A percentile compares a stretch with the other conserved stretches of the same genome.
Conservation (phyloP, 1,140 invertebrate genomes). For the Laupala kohalensis region DNA sequence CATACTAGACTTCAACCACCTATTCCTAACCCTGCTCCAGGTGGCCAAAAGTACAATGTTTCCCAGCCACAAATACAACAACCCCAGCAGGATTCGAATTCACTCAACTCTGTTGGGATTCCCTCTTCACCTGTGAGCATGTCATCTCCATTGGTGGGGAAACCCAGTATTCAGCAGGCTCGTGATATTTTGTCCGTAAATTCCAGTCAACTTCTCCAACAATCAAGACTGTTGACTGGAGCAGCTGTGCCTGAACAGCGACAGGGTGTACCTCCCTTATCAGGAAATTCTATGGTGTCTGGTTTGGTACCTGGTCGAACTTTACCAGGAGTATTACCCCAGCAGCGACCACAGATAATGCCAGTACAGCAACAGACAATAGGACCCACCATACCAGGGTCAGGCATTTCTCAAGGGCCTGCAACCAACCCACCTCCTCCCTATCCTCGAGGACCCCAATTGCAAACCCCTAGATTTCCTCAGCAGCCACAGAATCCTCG, state of each 20-base stretch:
- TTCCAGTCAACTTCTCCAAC: neutral
- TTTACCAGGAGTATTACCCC: neutral
- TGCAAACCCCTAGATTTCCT: neutral
- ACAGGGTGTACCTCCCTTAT: neutral
- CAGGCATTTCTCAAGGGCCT: neutral
- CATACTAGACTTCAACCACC: neutral
- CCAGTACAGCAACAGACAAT: neutral
- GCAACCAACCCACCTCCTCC: neutral
- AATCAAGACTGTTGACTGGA: neutral
- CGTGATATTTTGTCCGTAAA: neutral
- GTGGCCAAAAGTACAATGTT: neutral
- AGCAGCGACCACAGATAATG: slow-evolving; percentile 3
- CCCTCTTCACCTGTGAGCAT: neutral
- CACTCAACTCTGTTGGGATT: neutral
- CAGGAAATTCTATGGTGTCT: neutral
- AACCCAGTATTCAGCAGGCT: neutral
- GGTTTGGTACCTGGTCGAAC: slow-evolving; percentile 1
- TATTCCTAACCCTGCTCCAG: neutral
- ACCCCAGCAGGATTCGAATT: neutral
- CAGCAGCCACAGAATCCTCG: slow-evolving; percentile 6
- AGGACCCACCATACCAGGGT: neutral
- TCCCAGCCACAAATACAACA: neutral
- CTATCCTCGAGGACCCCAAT: neutral
- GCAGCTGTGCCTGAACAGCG: neutral
- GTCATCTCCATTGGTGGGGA: neutral